Percentiles rank a stretch among this genome's conserved stretches.
phyloP scores from a whole-genome alignment of 2,888 invertebrate species.

The Aelia acuminata region DNA sequence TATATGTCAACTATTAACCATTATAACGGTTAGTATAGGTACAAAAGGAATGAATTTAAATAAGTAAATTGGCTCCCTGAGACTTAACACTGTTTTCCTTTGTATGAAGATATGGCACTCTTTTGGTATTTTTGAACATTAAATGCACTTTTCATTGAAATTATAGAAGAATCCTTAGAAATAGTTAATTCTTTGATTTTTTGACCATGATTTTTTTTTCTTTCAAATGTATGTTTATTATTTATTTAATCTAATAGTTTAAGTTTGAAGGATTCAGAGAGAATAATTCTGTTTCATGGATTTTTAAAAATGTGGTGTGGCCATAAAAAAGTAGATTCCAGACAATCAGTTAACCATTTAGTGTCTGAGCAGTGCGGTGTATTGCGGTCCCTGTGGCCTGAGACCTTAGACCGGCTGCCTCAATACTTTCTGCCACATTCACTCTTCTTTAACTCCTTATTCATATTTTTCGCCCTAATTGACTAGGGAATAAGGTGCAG shows the following conservation, averaged over 20 bases:
- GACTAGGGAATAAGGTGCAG: no score
- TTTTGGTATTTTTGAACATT: background rate
- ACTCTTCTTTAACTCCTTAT: no score
- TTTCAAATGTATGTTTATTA: background rate
- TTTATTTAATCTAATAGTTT: background rate
- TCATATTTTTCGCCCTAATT: no score
- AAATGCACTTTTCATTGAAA: background rate
- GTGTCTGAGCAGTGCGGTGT: no score
- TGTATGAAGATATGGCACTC: background rate
- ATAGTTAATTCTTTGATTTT: background rate
- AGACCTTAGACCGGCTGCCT: no score
- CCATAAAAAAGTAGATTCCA: background rate
- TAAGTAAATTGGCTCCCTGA: background rate
- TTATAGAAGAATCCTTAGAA: background rate
- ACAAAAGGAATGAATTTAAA: slow-evolving; percentile 10
- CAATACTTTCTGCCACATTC: no score
- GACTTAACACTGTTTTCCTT: background rate
- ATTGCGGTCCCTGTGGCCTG: no score
- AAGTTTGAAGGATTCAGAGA: background rate
- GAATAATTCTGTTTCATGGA: background rate
- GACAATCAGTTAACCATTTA: no score
- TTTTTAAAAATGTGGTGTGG: background rate
- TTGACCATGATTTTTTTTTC: background rate
- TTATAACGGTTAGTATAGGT: slow-evolving; percentile 59
- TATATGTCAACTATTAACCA: slow-evolving; percentile 61